Evolutionary conservation across 2,888 invertebrate genomes (phyloP).

Genomic region (Drosophila borborema): DNA sequence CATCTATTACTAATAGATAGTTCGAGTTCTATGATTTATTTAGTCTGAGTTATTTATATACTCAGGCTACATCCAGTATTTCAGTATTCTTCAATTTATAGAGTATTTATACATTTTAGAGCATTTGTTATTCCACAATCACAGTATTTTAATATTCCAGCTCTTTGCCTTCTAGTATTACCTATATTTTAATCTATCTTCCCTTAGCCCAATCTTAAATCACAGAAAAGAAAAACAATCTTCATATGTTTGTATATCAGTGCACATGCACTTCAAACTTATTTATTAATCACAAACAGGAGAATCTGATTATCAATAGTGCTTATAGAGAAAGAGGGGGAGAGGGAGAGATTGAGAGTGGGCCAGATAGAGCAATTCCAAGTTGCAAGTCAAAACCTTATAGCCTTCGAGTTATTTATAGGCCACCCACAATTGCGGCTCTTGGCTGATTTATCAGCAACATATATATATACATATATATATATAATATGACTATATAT

Average conservation of each 20-base stretch:
- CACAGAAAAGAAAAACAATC: background rate
- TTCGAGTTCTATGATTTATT: too few species aligned
- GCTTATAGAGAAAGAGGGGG: background rate
- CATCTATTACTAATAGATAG: too few species aligned
- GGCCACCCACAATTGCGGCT: conserved; percentile 1
- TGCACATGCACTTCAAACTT: background rate
- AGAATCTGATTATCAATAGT: background rate
- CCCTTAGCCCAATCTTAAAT: background rate
- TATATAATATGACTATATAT: background rate
- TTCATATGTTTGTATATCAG: background rate
- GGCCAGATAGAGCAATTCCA: conserved; percentile 2
- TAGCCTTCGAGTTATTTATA: background rate
- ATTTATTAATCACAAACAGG: background rate
- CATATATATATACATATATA: conserved; percentile 2
- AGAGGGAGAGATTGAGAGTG: background rate
- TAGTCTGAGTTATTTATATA: too few species aligned
- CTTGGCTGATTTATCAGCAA: conserved; percentile 34
- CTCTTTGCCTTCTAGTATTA: background rate
- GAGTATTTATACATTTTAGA: too few species aligned
- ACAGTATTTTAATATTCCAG: background rate
- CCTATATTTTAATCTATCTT: background rate
- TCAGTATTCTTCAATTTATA: too few species aligned
- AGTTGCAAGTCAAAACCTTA: background rate
- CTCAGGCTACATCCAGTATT: too few species aligned
- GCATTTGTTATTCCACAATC: background rate